phyloP scores from a whole-genome alignment of 2,113 vertebrate genomes.

The Tetrax tetrax region DNA sequence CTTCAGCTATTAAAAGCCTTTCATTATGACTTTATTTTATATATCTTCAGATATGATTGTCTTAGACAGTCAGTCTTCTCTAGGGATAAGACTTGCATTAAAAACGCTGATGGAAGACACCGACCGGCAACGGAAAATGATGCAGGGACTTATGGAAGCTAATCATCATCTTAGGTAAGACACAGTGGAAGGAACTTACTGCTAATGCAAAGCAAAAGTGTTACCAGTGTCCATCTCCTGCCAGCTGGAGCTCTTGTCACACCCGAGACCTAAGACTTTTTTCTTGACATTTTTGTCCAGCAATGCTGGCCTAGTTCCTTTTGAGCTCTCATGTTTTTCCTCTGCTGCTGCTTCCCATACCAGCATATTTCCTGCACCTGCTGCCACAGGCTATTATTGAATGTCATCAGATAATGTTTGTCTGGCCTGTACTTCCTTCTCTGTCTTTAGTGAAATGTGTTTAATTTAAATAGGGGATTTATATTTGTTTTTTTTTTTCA shows the following conservation, averaged over 20 bases:
- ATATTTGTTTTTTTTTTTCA: slow-evolving; percentile 44
- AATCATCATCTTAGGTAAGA: slow-evolving; percentile 86
- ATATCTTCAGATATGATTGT: slow-evolving; percentile 77
- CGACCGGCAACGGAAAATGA: slow-evolving; percentile 80
- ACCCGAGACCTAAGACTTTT: not conserved
- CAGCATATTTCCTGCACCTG: not conserved
- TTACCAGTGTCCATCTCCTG: not conserved
- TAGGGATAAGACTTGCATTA: slow-evolving; percentile 78
- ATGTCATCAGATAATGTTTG: not conserved
- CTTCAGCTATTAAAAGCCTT: not conserved
- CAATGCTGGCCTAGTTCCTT: not conserved
- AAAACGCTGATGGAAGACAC: slow-evolving; percentile 82
- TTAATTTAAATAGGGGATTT: not conserved
- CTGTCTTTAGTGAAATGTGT: not conserved
- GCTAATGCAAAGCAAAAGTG: not conserved
- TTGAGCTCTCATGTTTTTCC: rapidly evolving
- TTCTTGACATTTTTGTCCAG: not conserved
- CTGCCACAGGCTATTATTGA: not conserved
- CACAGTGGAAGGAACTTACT: not conserved
- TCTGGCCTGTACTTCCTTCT: not conserved
- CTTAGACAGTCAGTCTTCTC: slow-evolving; percentile 81
- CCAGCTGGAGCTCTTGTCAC: not conserved
- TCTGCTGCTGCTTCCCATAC: not conserved
- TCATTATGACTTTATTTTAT: not conserved
- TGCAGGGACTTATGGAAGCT: slow-evolving; percentile 83